Conservation (phyloP, 2,888 invertebrate genomes). For the Torymus tubicola region DNA sequence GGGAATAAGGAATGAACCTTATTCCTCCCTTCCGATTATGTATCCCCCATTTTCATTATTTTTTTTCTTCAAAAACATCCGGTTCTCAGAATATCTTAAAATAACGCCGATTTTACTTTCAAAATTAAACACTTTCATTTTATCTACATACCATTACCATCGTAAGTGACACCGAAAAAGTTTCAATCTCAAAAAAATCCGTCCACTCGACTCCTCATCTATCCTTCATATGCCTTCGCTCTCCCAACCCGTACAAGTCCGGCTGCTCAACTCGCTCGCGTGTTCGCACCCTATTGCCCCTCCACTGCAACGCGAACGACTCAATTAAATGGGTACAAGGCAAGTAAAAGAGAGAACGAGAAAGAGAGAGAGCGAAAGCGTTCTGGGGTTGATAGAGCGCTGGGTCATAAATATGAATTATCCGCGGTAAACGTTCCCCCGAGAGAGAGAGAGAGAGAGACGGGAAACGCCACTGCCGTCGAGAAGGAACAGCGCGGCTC, state of each 20-base stretch:
- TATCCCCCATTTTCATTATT: no score
- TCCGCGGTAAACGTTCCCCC: conserved; percentile 75
- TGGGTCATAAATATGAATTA: conserved; percentile 76
- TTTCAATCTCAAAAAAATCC: conserved; percentile 49
- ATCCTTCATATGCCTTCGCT: conserved; percentile 53
- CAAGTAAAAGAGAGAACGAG: conserved; percentile 19
- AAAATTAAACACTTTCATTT: no score
- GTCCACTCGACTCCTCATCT: conserved; percentile 39
- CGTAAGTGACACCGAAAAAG: conserved; percentile 10
- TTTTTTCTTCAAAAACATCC: no score
- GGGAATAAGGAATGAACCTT: no score
- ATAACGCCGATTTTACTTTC: no score
- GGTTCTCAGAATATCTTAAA: no score
- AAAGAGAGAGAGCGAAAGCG: no score
- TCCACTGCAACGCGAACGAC: conserved; percentile 71
- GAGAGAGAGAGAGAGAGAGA: conserved; percentile 60
- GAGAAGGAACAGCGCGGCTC: conserved; percentile 16
- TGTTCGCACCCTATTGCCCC: conserved; percentile 74
- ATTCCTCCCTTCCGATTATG: no score
- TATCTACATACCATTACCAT: no score
- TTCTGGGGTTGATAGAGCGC: conserved; percentile 73
- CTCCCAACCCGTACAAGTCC: conserved; percentile 44
- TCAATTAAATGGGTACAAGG: conserved; percentile 75
- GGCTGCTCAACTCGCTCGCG: conserved; percentile 13
- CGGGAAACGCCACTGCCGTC: conserved; percentile 46